A percentile compares a stretch with the other conserved stretches of the same genome.
Evolutionary conservation across 2,888 invertebrate genomes (phyloP).

Genomic region (Drosophila multiciliata): DNA sequence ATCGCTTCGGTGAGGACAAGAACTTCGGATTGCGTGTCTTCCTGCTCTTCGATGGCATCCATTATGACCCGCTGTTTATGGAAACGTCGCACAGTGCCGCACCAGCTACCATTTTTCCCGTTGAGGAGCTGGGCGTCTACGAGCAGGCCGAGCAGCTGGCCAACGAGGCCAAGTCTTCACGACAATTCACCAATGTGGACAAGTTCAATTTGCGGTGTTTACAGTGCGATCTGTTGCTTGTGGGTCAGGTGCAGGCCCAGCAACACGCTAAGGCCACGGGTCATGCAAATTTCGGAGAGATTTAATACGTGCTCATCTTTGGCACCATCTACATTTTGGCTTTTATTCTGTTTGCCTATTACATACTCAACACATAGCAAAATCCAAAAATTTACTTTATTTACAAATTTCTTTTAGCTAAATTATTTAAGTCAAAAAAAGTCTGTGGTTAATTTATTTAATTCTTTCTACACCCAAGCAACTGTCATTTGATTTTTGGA

Average conservation of each 20-base stretch:
- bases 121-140: constrained; percentile 90
- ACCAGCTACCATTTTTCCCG: constrained; percentile 92
- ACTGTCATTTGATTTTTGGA: constrained; percentile 48
- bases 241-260: constrained; percentile 93
- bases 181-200: constrained; percentile 95
- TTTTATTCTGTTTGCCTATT: constrained; percentile 82
- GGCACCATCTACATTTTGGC: constrained; percentile 80
- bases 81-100: constrained; percentile 91
- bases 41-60: constrained; percentile 97
- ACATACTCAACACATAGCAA: constrained; percentile 74
- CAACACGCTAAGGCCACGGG: constrained; percentile 93
- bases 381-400: constrained; percentile 19
- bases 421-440: constrained; percentile 29
- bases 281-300: constrained; percentile 93
- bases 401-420: constrained; percentile 18
- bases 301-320: constrained; percentile 86
- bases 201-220: constrained; percentile 94
- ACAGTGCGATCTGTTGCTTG: constrained; percentile 91
- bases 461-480: constrained; percentile 37
- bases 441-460: constrained; percentile 55
- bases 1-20: constrained; percentile 96
- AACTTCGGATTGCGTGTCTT: constrained; percentile 93
- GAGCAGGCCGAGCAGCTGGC: constrained; percentile 94
- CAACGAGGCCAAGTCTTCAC: constrained; percentile 93
- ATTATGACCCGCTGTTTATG: constrained; percentile 96